Conservation (phyloP, 2,113 vertebrate species). For the Zosterops hypoxanthus region DNA sequence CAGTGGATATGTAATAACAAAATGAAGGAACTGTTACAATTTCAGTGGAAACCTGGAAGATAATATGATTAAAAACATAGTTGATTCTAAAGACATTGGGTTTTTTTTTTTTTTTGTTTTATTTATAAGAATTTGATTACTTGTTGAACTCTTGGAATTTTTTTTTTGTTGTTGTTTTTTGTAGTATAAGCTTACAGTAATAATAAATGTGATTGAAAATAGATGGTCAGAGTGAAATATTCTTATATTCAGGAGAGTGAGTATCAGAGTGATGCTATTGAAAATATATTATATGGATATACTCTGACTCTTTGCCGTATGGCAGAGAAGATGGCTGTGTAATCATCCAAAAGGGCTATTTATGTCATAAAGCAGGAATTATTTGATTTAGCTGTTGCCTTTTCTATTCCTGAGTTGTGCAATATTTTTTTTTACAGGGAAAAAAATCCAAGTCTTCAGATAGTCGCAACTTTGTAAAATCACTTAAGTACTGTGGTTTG, state of each 20-base stretch:
- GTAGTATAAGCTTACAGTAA: neutral
- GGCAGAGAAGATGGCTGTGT: constrained; percentile 22
- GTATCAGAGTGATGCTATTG: neutral
- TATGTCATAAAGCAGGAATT: constrained; percentile 32
- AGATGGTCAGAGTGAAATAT: neutral
- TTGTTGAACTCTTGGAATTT: neutral
- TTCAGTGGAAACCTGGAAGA: neutral
- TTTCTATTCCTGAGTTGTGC: constrained; percentile 25
- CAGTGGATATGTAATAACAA: neutral
- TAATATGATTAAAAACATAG: neutral
- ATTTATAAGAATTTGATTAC: neutral
- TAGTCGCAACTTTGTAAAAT: neutral
- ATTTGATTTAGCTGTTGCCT: constrained; percentile 60
- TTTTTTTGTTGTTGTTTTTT: neutral
- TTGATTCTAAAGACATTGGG: neutral
- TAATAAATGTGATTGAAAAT: neutral
- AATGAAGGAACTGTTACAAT: neutral
- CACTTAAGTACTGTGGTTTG: constrained; percentile 32
- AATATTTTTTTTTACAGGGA: constrained; percentile 38
- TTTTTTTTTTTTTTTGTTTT: neutral
- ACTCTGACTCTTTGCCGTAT: neutral
- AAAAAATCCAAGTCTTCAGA: neutral
- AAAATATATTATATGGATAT: neutral
- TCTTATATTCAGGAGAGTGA: neutral
- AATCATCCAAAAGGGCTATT: constrained; percentile 36